Evolutionary conservation across 1,140 invertebrate genomes (phyloP).

Genomic region (Drosophila grimshawi): DNA sequence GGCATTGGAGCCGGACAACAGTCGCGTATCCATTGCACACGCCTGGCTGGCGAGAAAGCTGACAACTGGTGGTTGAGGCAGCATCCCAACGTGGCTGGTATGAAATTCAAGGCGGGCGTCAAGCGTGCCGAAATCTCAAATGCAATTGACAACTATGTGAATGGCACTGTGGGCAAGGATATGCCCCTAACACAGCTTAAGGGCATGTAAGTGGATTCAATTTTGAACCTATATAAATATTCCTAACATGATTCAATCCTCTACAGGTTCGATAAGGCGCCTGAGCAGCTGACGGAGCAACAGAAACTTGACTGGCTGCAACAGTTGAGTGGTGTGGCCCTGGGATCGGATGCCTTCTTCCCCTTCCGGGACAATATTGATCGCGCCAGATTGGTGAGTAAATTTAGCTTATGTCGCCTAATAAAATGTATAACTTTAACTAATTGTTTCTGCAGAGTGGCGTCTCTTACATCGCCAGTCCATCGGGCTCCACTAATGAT

Average conservation of each 20-base stretch:
- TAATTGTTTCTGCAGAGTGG: slow-evolving; percentile 90
- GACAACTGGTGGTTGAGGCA: slow-evolving; percentile 99
- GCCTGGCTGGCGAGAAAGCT: slow-evolving; percentile 98
- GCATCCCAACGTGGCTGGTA: slow-evolving; percentile 93
- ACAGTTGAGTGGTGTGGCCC: slow-evolving; percentile 92
- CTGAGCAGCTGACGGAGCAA: slow-evolving; percentile 88
- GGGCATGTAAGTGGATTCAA: slow-evolving; percentile 63
- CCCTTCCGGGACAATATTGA: slow-evolving; percentile 99
- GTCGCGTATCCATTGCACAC: slow-evolving; percentile 98
- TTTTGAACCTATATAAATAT: background rate
- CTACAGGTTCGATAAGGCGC: slow-evolving; percentile 89
- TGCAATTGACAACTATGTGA: slow-evolving; percentile 98
- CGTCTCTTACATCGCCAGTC: slow-evolving; percentile 96
- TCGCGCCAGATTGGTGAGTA: slow-evolving; percentile 92
- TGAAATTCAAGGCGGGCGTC: slow-evolving; percentile 95
- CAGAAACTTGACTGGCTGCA: slow-evolving; percentile 93
- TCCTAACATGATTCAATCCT: background rate
- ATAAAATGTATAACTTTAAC: background rate
- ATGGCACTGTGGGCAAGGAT: slow-evolving; percentile 92
- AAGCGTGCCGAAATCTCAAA: slow-evolving; percentile 97
- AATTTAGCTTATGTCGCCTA: background rate
- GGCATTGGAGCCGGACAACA: slow-evolving; percentile 99
- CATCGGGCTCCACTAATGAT: slow-evolving; percentile 97
- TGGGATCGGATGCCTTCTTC: slow-evolving; percentile 99
- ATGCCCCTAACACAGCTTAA: slow-evolving; percentile 84